Evolutionary conservation across 2,113 vertebrate genomes (phyloP).

Genomic region (Callospermophilus lateralis): DNA sequence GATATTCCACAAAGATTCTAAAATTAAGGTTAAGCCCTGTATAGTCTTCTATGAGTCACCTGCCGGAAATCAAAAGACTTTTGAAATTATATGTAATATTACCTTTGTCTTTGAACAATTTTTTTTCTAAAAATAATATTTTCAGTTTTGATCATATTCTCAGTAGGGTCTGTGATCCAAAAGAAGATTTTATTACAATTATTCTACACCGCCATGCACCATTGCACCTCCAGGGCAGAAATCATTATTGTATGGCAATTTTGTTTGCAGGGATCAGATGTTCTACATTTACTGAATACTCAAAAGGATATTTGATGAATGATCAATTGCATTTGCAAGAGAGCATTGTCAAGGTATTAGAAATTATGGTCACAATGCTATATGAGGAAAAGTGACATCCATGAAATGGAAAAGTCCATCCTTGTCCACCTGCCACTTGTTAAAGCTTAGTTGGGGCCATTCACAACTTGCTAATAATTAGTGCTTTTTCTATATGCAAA

Average conservation of each 20-base stretch:
- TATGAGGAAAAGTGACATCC: conserved; percentile 10
- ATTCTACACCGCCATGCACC: neutral
- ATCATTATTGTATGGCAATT: neutral
- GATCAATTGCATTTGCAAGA: conserved; percentile 3
- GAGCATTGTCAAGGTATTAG: neutral
- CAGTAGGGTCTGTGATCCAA: neutral
- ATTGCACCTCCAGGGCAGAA: neutral
- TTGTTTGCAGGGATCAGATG: neutral
- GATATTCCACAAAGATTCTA: neutral
- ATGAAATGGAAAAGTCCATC: neutral
- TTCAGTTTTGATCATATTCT: neutral
- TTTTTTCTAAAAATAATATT: neutral
- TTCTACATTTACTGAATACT: neutral
- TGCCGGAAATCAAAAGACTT: neutral
- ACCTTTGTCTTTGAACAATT: neutral
- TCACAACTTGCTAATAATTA: conserved; percentile 82
- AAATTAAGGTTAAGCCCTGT: neutral
- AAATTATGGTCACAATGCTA: neutral
- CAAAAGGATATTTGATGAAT: neutral
- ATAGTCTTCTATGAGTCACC: neutral
- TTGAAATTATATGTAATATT: neutral
- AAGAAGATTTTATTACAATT: neutral
- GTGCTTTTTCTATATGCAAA: conserved; percentile 80
- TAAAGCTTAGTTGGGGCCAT: conserved; percentile 61
- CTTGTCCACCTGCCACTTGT: conserved; percentile 54